Percentiles rank a stretch among this genome's conserved stretches.
These are phyloP conservation scores for Nothoprocta pentlandii DNA, from an alignment of 2,113 vertebrate species.

Conservation along the genomic window DNA sequence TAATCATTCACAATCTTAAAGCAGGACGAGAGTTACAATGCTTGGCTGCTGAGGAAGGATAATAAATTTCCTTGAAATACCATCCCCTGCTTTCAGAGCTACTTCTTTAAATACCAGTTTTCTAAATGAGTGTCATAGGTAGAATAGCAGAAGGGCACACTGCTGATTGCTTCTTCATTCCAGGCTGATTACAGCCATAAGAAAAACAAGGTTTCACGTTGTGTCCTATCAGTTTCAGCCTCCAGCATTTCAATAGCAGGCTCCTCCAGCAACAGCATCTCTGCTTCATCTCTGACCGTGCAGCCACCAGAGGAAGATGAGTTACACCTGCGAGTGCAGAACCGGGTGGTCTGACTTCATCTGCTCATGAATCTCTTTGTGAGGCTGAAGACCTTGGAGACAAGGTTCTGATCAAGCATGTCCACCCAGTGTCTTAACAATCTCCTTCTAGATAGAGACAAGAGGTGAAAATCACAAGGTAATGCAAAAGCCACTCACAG, in stretches of 20 bases:
- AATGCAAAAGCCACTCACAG: background rate
- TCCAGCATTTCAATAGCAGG: background rate
- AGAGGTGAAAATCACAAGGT: background rate
- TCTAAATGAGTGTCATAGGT: background rate
- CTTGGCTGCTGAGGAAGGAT: background rate
- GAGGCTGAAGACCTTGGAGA: background rate
- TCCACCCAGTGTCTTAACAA: background rate
- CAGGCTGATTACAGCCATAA: background rate
- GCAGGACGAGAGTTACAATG: background rate
- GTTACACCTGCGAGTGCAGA: background rate
- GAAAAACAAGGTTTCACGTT: background rate
- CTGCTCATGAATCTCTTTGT: background rate
- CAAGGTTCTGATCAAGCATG: background rate
- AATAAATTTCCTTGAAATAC: constrained; percentile 23
- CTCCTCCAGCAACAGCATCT: background rate
- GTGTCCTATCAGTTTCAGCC: background rate
- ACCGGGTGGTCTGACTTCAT: background rate
- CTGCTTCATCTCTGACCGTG: background rate
- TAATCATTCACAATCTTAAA: constrained; percentile 37
- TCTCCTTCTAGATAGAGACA: background rate
- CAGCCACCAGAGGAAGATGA: rapidly evolving
- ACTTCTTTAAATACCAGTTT: background rate
- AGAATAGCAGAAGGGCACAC: background rate
- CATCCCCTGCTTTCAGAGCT: constrained; percentile 1
- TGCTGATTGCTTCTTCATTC: background rate